Percentiles rank a stretch among this genome's conserved stretches.
Evolutionary conservation across 2,888 invertebrate species (phyloP).

Genomic region (Sclerodermus sp.): DNA sequence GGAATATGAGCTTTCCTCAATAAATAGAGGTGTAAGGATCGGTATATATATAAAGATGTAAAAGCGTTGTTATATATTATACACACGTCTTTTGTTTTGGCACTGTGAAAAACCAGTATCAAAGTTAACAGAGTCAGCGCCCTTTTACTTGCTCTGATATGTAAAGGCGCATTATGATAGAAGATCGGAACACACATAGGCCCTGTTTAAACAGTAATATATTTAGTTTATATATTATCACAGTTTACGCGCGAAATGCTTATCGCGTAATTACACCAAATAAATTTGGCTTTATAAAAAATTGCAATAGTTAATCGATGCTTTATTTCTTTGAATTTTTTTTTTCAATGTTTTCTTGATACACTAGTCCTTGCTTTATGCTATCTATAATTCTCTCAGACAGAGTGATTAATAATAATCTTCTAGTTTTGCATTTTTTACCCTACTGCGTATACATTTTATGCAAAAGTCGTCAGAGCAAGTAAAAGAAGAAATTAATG

Average conservation of each 20-base stretch:
- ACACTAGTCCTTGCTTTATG: too few species aligned
- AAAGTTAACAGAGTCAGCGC: conserved; percentile 13
- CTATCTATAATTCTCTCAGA: too few species aligned
- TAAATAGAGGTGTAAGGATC: conserved; percentile 9
- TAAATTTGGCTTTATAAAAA: not conserved
- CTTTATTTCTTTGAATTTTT: not conserved
- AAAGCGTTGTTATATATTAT: conserved; percentile 27
- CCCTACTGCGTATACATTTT: not conserved
- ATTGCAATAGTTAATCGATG: not conserved
- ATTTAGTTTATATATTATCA: conserved; percentile 21
- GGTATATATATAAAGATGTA: conserved; percentile 32
- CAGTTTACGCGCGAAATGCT: conserved; percentile 10
- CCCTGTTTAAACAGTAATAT: conserved; percentile 14
- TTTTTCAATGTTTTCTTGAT: too few species aligned
- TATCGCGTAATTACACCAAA: not conserved
- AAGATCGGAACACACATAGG: conserved; percentile 18
- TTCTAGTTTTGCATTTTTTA: too few species aligned
- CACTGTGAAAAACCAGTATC: conserved; percentile 42
- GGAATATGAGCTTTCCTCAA: too few species aligned
- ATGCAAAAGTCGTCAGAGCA: conserved; percentile 16
- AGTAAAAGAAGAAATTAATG: conserved; percentile 15
- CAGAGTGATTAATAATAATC: too few species aligned
- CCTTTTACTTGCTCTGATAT: conserved; percentile 26
- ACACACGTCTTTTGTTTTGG: conserved; percentile 34
- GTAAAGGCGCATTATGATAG: not conserved